Evolutionary conservation across 1,140 invertebrate genomes (phyloP).

Genomic region (Eumaeus atala): DNA sequence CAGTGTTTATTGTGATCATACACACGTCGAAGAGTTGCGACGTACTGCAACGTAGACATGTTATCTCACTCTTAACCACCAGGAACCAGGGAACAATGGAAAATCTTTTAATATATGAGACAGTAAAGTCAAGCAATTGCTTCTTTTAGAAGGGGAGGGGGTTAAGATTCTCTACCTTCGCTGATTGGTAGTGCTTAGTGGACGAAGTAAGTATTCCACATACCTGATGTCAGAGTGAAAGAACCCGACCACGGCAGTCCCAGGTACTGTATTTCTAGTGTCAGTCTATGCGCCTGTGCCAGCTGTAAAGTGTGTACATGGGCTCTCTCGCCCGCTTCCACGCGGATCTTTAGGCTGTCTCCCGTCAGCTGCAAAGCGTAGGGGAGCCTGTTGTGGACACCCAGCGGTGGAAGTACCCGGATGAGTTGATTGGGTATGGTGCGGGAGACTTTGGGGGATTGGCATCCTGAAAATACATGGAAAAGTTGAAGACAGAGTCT

Average conservation of each 20-base stretch:
- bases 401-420: slow-evolving; percentile 81
- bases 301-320: slow-evolving; percentile 81
- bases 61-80: too few relatives aligned
- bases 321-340: slow-evolving; percentile 82
- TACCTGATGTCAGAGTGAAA: slow-evolving; percentile 79
- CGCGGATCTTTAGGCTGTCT: slow-evolving; percentile 72
- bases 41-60: too few relatives aligned
- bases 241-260: slow-evolving; percentile 81
- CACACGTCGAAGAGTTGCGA: too few relatives aligned
- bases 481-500: background rate
- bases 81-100: too few relatives aligned
- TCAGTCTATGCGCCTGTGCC: slow-evolving; percentile 75
- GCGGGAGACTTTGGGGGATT: slow-evolving; percentile 61
- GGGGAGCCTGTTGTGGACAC: slow-evolving; percentile 85
- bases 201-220: slow-evolving; percentile 8
- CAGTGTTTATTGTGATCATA: background rate
- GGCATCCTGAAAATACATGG: slow-evolving; percentile 36
- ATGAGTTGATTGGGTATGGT: slow-evolving; percentile 84
- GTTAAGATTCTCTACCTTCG: too few relatives aligned
- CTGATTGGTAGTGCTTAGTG: too few relatives aligned
- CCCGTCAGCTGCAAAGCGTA: slow-evolving; percentile 77
- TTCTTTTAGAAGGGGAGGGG: too few relatives aligned
- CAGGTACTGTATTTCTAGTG: slow-evolving; percentile 81
- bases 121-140: too few relatives aligned
- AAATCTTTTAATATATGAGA: too few relatives aligned